These are phyloP conservation scores for Podarcis lilfordi DNA, from an alignment of 2,797 vertebrate genomes.

Conservation along the genomic window DNA sequence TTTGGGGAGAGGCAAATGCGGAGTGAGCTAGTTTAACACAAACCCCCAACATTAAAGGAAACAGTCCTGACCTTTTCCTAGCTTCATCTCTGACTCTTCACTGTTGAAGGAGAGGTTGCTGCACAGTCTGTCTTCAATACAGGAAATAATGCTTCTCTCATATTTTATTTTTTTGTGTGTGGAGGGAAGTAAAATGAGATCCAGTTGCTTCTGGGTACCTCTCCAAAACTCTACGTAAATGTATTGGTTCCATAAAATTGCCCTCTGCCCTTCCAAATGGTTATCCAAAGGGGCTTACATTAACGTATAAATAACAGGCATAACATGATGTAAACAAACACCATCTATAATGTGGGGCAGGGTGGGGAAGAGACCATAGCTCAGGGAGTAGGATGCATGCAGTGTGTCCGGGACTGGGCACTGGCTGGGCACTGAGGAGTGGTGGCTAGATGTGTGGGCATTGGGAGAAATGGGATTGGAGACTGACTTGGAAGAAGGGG, in stretches of 20 bases:
- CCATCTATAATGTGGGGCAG: no score
- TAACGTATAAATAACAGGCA: not conserved
- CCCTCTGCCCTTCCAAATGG: not conserved
- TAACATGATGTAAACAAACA: not conserved
- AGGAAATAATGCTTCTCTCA: not conserved
- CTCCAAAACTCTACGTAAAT: not conserved
- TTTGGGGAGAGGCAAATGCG: slow-evolving; percentile 47
- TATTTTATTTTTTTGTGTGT: not conserved
- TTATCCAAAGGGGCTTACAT: not conserved
- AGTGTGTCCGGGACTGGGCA: no score
- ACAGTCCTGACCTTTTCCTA: slow-evolving; percentile 47
- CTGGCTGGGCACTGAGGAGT: no score
- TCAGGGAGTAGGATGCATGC: not conserved
- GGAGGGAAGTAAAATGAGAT: not conserved
- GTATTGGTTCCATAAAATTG: not conserved
- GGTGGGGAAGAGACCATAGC: not conserved
- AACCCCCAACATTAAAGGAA: slow-evolving; percentile 53
- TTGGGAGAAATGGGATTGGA: no score
- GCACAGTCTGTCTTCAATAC: not conserved
- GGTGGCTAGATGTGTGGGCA: no score
- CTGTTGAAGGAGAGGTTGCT: not conserved
- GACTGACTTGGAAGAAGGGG: no score
- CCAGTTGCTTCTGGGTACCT: not conserved
- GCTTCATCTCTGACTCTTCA: not conserved
- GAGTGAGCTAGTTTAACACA: slow-evolving; percentile 49